Conservation (phyloP, 2,797 vertebrate species). For the Natrix natrix region DNA sequence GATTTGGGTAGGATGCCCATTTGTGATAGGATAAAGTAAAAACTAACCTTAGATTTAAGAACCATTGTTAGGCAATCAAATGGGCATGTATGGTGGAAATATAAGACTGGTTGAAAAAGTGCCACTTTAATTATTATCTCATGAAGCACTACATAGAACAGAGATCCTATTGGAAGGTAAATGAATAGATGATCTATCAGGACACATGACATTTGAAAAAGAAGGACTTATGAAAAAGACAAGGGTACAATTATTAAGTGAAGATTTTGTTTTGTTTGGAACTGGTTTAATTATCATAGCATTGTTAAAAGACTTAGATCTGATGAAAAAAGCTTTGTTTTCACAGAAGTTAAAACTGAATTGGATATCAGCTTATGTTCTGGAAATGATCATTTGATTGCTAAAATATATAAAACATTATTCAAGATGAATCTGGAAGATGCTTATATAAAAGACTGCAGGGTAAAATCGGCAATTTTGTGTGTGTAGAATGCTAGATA, state of each 20-base stretch:
- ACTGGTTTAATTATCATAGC: background rate
- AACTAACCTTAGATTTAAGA: background rate
- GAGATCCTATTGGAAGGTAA: too few relatives aligned
- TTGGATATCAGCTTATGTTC: background rate
- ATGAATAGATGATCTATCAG: too few relatives aligned
- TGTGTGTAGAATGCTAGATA: background rate
- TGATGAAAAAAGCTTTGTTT: background rate
- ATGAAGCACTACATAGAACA: too few relatives aligned
- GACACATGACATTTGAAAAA: background rate
- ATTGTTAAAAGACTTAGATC: background rate
- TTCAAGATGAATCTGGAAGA: background rate
- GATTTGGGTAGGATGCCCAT: background rate
- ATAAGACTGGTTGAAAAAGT: background rate
- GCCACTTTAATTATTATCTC: background rate
- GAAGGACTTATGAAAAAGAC: background rate
- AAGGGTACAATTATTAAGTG: background rate
- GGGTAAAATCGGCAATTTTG: too few relatives aligned
- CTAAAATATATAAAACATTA: background rate
- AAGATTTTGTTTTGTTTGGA: background rate
- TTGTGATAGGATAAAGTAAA: background rate
- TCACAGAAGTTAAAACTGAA: background rate
- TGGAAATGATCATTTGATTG: background rate
- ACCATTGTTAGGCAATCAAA: background rate
- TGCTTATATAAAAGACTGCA: background rate
- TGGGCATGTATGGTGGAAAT: background rate